Base-by-base conservation (phyloP, 2,113 vertebrate species). In the Poeciliopsis retropinna region DNA sequence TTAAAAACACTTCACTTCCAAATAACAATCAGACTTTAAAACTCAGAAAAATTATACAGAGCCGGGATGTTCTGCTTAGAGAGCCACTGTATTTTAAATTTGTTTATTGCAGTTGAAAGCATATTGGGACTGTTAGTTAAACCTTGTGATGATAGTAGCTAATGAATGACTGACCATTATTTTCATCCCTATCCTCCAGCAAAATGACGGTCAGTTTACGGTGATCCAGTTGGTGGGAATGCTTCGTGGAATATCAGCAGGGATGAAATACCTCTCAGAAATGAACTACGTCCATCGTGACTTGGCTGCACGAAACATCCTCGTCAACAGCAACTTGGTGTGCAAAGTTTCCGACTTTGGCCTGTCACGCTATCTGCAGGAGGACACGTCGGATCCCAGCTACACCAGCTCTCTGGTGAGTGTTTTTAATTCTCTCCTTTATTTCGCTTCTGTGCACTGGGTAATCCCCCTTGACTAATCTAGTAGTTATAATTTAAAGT, bases 291-390 rank as follows among this genome's bases (percentile, higher is more conserved):
- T 99, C 72, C 98, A 99, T 82, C 95, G 98, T 30, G 98, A 99
- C 88, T 94, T 99, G 85, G 98, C 98, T 5, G 98, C 98, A 19
- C 95, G 98, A 68, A 99, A 99, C 92, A 99, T 99, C 80, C 94
- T 99, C 69, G 98, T 99, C 90, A 99, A 99, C 93, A 97, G 97
- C 92, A 99, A 99, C 94, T 84, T 99, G 88, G 97, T 99, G 73
- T 99, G 98, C 88, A 99, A 99, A 85, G 98, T 99, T 68, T 99
- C 97, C 0, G 98, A 99, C 91, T 99, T 99, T 0, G 98, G 98
- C 70, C 95, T 99, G 78, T 99, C 97, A 0, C 97, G 98, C 85
- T 99, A 98, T 91, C 93, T 99, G 67, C 97, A 99, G 91, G 98
- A 99, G 0, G 97, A 99, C 72, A 97, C 97, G 0, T 98, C 97